phyloP scores from a whole-genome alignment of 2,888 invertebrate species.

The Acleris laterana region DNA sequence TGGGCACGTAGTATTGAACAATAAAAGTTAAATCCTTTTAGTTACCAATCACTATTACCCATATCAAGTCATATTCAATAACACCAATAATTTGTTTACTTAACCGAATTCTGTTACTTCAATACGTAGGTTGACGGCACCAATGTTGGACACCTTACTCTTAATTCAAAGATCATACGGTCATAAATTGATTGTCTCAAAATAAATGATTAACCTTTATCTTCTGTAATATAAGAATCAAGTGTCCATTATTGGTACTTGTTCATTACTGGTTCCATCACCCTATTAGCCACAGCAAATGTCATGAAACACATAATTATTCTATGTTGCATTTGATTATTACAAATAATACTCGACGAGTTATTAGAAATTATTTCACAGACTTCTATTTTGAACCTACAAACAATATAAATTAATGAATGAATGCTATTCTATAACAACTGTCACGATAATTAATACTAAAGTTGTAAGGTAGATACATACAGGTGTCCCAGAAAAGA shows the following conservation, averaged over 20 bases:
- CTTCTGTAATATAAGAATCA: too few relatives aligned
- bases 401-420: conserved; percentile 72
- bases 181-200: too few relatives aligned
- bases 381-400: conserved; percentile 63
- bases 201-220: too few relatives aligned
- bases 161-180: too few relatives aligned
- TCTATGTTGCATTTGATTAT: conserved; percentile 40
- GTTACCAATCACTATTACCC: conserved; percentile 30
- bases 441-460: conserved; percentile 62
- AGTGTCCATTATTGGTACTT: too few relatives aligned
- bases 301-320: conserved; percentile 55
- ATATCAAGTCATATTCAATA: conserved; percentile 28
- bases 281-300: conserved; percentile 42
- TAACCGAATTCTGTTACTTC: conserved; percentile 21
- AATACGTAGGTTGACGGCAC: conserved; percentile 5
- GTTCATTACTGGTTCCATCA: too few relatives aligned
- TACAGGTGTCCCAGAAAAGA: not conserved
- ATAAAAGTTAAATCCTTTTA: conserved; percentile 36
- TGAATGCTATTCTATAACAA: conserved; percentile 57
- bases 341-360: conserved; percentile 55
- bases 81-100: conserved; percentile 14
- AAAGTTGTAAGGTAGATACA: conserved; percentile 17
- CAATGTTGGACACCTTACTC: too few relatives aligned
- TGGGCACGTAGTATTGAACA: conserved; percentile 33
- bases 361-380: conserved; percentile 59